phyloP scores from a whole-genome alignment of 2,888 invertebrate genomes.

The Netelia melanura region DNA sequence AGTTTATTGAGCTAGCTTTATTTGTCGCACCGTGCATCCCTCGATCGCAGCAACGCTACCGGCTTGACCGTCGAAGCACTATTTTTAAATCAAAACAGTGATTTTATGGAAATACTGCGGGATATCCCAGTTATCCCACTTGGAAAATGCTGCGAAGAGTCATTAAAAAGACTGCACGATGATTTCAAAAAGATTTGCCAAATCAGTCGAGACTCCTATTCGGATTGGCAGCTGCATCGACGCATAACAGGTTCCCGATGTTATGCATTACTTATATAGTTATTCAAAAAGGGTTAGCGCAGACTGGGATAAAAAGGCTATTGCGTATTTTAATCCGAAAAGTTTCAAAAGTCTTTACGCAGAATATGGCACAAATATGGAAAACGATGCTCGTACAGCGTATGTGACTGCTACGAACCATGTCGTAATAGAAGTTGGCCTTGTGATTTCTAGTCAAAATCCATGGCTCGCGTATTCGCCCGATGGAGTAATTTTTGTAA shows the following conservation, averaged over 20 bases:
- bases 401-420: not conserved
- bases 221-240: too few species aligned
- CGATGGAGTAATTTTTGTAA: slow-evolving; percentile 44
- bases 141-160: too few species aligned
- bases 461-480: slow-evolving; percentile 45
- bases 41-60: too few species aligned
- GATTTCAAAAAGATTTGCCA: too few species aligned
- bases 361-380: not conserved
- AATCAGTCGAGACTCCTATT: too few species aligned
- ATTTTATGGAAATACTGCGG: too few species aligned
- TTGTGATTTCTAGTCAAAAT: slow-evolving; percentile 41
- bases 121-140: too few species aligned
- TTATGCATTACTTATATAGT: not conserved
- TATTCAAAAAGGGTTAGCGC: not conserved
- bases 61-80: too few species aligned
- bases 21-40: too few species aligned
- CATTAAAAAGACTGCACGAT: too few species aligned
- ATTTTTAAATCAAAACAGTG: too few species aligned
- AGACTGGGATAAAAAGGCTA: not conserved
- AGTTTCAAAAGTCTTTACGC: not conserved
- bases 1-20: too few species aligned
- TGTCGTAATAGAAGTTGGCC: slow-evolving; percentile 9
- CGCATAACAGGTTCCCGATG: not conserved
- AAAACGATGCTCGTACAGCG: not conserved
- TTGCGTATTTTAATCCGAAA: not conserved